Evolutionary conservation across 2,888 invertebrate species (phyloP).

Genomic region (Melipona beecheii): DNA sequence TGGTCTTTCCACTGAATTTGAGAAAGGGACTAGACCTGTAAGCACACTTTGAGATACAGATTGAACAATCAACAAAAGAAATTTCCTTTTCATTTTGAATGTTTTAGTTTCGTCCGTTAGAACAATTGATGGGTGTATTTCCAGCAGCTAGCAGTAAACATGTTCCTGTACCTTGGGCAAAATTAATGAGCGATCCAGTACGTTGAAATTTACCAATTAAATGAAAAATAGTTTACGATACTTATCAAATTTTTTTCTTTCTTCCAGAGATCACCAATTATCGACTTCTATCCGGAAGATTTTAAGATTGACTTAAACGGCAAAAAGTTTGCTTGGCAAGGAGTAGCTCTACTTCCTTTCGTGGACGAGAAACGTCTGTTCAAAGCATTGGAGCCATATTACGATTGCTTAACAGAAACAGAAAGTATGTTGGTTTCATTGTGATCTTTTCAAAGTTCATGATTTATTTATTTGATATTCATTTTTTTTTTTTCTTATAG

Average conservation of each 20-base stretch:
- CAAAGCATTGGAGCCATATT: slow-evolving; percentile 92
- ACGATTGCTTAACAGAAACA: slow-evolving; percentile 91
- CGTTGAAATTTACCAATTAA: slow-evolving; percentile 11
- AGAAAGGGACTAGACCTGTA: slow-evolving; percentile 94
- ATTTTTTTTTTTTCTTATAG: slow-evolving; percentile 81
- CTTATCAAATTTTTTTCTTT: background rate
- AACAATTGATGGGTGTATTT: slow-evolving; percentile 99
- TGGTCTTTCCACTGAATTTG: slow-evolving; percentile 94
- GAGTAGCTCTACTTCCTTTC: slow-evolving; percentile 98
- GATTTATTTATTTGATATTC: background rate
- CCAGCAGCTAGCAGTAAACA: slow-evolving; percentile 98
- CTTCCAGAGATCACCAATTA: slow-evolving; percentile 92
- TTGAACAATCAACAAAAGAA: background rate
- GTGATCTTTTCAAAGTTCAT: background rate
- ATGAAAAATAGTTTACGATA: background rate
- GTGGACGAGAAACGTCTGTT: slow-evolving; percentile 97
- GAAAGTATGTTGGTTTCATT: slow-evolving; percentile 87
- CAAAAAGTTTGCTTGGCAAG: slow-evolving; percentile 99
- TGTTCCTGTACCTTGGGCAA: slow-evolving; percentile 96
- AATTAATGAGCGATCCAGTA: slow-evolving; percentile 95
- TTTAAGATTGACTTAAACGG: slow-evolving; percentile 99
- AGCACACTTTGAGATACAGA: slow-evolving; percentile 78
- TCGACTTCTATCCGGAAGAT: slow-evolving; percentile 99
- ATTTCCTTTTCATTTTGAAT: background rate
- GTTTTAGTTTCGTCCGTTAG: slow-evolving; percentile 95